phyloP scores from a whole-genome alignment of 37 sponge, comb jelly and placozoan genomes.

The Agelas oroides region DNA sequence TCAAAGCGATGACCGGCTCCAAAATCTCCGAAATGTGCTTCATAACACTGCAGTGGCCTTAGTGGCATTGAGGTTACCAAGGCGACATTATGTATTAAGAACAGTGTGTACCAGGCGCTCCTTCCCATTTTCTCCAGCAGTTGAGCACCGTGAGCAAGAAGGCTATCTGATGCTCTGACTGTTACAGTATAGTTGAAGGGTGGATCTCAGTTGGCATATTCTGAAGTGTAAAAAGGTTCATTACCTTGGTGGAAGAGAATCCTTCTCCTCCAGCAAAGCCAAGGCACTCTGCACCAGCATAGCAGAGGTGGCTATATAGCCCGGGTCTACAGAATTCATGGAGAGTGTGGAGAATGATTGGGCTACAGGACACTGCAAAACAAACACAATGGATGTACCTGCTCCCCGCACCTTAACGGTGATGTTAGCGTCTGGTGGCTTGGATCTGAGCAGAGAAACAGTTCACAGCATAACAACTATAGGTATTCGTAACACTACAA shows the following conservation, averaged over 20 bases:
- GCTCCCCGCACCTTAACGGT: slow-evolving; percentile 52
- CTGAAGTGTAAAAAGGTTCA: too few species aligned
- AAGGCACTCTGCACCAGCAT: slow-evolving; percentile 78
- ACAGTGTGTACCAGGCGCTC: too few species aligned
- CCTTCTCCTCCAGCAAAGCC: slow-evolving; percentile 63
- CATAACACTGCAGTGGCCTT: too few species aligned
- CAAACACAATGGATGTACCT: slow-evolving; percentile 5
- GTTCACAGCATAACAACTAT: not conserved
- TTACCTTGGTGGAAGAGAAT: slow-evolving; percentile 57
- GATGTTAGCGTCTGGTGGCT: slow-evolving; percentile 22
- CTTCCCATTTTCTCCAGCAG: too few species aligned
- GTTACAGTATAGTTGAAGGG: too few species aligned
- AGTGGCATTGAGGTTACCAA: too few species aligned
- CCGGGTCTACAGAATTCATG: slow-evolving; percentile 70
- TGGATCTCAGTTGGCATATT: too few species aligned
- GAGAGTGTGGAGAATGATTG: not conserved
- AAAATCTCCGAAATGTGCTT: too few species aligned
- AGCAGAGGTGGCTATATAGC: slow-evolving; percentile 74
- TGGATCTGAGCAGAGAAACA: slow-evolving; percentile 2
- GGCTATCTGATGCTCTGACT: too few species aligned
- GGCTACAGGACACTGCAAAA: not conserved
- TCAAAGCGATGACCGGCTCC: too few species aligned
- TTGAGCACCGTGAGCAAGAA: too few species aligned
- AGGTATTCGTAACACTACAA: not conserved
- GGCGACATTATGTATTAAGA: too few species aligned